Evolutionary conservation across 2,113 vertebrate species (phyloP).

Genomic region (Ammodytes dubius): DNA sequence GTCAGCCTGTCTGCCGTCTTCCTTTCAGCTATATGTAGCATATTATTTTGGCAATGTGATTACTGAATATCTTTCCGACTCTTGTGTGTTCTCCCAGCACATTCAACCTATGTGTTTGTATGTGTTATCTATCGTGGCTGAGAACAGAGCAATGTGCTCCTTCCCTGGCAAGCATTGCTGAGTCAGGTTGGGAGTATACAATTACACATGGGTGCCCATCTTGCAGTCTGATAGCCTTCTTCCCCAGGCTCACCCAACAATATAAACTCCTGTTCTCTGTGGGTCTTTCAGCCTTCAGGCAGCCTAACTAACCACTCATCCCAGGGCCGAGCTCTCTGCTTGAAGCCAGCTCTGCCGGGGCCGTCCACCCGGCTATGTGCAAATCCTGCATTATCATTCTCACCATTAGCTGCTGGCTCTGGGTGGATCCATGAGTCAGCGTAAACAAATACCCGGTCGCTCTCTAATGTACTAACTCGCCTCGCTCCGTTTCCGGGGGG

Average conservation of each 20-base stretch:
- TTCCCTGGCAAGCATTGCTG: slow-evolving; percentile 72
- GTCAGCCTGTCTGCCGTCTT: slow-evolving; percentile 41
- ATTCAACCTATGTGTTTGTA: slow-evolving; percentile 8
- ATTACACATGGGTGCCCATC: slow-evolving; percentile 79
- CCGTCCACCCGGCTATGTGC: slow-evolving; percentile 34
- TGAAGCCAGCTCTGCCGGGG: slow-evolving; percentile 20
- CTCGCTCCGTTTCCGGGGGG: slow-evolving; percentile 44
- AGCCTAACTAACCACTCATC: slow-evolving; percentile 50
- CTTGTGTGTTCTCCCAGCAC: not conserved
- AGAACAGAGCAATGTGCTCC: slow-evolving; percentile 56
- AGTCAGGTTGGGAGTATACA: slow-evolving; percentile 75
- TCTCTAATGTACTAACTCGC: slow-evolving; percentile 42
- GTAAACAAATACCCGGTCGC: slow-evolving; percentile 56
- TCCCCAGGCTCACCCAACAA: slow-evolving; percentile 57
- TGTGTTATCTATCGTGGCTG: slow-evolving; percentile 27
- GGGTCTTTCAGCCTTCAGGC: slow-evolving; percentile 43
- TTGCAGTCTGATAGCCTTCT: slow-evolving; percentile 63
- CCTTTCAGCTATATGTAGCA: slow-evolving; percentile 10
- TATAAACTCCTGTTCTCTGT: slow-evolving; percentile 54
- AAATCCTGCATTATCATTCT: slow-evolving; percentile 63
- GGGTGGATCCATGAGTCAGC: slow-evolving; percentile 69
- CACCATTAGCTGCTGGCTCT: slow-evolving; percentile 47
- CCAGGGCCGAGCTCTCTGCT: slow-evolving; percentile 38
- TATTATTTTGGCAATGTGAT: slow-evolving; percentile 45
- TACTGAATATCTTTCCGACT: slow-evolving; percentile 5